Percentiles rank a stretch among this genome's conserved stretches.
These are phyloP conservation scores for Piaya cayana DNA, from an alignment of 2,113 vertebrate species.

Conservation along the genomic window DNA sequence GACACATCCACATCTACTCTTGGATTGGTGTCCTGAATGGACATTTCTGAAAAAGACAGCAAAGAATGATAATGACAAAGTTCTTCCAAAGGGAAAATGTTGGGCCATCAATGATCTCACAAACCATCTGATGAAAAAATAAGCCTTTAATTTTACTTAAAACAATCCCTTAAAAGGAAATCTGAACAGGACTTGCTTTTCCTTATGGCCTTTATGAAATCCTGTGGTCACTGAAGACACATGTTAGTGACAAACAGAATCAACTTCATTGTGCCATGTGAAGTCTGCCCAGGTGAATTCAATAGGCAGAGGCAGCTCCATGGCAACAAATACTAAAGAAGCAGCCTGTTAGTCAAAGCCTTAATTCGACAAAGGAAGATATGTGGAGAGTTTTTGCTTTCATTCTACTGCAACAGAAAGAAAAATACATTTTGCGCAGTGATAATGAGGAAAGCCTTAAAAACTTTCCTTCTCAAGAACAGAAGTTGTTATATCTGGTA, in stretches of 20 bases:
- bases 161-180: not conserved
- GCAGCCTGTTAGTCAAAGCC: slow-evolving; percentile 6
- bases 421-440: not conserved
- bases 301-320: slow-evolving; percentile 42
- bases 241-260: not conserved
- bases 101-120: not conserved
- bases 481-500: not conserved
- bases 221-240: not conserved
- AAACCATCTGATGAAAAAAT: not conserved
- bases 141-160: not conserved
- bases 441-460: not conserved
- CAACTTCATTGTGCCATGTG: not conserved
- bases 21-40: not conserved
- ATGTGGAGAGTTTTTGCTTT: not conserved
- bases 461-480: not conserved
- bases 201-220: not conserved
- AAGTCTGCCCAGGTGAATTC: slow-evolving; percentile 21
- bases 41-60: not conserved
- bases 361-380: not conserved
- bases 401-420: not conserved
- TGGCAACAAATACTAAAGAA: slow-evolving; percentile 41
- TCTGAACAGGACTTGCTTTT: not conserved
- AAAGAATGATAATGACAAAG: not conserved
- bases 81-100: not conserved
- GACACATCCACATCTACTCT: accelerated